Percentiles rank a stretch among this genome's conserved stretches.
phyloP scores from a whole-genome alignment of 2,797 vertebrate species.

The Sebastolobus alascanus region DNA sequence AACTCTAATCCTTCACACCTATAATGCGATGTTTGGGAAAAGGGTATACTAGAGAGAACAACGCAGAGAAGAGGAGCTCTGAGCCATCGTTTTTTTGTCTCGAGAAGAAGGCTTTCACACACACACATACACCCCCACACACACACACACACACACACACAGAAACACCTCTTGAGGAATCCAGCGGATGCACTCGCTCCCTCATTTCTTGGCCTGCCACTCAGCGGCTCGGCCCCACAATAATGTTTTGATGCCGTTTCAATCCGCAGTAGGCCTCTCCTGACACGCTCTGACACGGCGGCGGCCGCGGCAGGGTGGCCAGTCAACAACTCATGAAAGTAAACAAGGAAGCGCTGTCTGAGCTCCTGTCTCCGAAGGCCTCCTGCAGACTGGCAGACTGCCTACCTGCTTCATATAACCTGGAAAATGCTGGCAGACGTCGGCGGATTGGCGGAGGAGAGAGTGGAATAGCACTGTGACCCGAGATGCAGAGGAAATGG shows the following conservation, averaged over 20 bases:
- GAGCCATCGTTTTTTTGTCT: conserved; percentile 8
- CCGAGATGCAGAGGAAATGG: conserved; percentile 24
- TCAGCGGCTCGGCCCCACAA: conserved; percentile 30
- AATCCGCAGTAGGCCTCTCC: conserved; percentile 24
- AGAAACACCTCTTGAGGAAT: conserved; percentile 22
- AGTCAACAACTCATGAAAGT: conserved; percentile 64
- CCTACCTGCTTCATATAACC: conserved; percentile 40
- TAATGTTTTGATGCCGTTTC: conserved; percentile 61
- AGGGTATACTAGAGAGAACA: conserved; percentile 23
- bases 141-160: neutral
- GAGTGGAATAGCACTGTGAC: conserved; percentile 29
- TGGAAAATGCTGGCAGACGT: conserved; percentile 35
- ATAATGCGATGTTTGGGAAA: conserved; percentile 50
- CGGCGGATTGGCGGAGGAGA: neutral
- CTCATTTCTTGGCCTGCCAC: conserved; percentile 43
- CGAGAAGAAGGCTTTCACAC: conserved; percentile 9
- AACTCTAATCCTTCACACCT: conserved; percentile 68
- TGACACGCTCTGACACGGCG: conserved; percentile 42
- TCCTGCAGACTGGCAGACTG: conserved; percentile 52
- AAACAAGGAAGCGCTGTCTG: conserved; percentile 55
- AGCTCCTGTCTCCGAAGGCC: conserved; percentile 47
- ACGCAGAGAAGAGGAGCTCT: conserved; percentile 21
- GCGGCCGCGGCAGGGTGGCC: conserved; percentile 41
- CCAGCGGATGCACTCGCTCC: conserved; percentile 14
- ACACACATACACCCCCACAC: neutral